These are phyloP conservation scores for Pogonocherus hispidulus DNA, from an alignment of 2,888 invertebrate genomes.

Conservation along the genomic window DNA sequence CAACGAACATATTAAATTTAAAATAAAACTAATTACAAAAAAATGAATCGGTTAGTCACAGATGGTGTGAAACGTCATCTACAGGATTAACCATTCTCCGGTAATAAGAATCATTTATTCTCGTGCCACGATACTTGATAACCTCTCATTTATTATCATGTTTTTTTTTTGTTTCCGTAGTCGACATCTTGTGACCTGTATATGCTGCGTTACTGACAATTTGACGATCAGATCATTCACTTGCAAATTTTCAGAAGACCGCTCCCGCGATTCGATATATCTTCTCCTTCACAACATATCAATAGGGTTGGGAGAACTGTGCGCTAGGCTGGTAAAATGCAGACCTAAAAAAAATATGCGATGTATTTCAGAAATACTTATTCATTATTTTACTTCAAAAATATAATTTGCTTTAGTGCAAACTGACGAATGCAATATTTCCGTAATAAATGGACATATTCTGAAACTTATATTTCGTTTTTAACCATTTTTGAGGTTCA, in stretches of 20 bases:
- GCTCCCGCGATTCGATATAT: constrained; percentile 65
- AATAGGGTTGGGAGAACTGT: constrained; percentile 79
- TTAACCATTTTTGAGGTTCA: too few relatives aligned
- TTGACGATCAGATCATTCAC: constrained; percentile 62
- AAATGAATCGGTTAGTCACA: constrained; percentile 54
- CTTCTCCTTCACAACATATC: constrained; percentile 67
- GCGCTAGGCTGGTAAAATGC: constrained; percentile 74
- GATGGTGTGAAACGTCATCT: constrained; percentile 56
- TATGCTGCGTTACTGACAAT: constrained; percentile 63
- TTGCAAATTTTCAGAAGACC: constrained; percentile 64
- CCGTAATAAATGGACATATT: too few relatives aligned
- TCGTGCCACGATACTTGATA: constrained; percentile 34
- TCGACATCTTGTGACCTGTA: constrained; percentile 56
- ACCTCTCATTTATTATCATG: constrained; percentile 33
- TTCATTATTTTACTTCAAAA: too few relatives aligned
- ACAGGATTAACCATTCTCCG: constrained; percentile 44
- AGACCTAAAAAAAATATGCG: constrained; percentile 69
- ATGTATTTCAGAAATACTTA: too few relatives aligned
- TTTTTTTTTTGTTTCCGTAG: constrained; percentile 48
- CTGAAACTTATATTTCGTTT: too few relatives aligned
- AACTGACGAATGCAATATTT: too few relatives aligned
- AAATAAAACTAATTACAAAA: constrained; percentile 43
- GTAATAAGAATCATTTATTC: constrained; percentile 24
- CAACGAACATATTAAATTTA: constrained; percentile 43
- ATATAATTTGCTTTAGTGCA: too few relatives aligned